Evolutionary conservation across 2,797 vertebrate species (phyloP).

Genomic region (Loriculus beryllinus): DNA sequence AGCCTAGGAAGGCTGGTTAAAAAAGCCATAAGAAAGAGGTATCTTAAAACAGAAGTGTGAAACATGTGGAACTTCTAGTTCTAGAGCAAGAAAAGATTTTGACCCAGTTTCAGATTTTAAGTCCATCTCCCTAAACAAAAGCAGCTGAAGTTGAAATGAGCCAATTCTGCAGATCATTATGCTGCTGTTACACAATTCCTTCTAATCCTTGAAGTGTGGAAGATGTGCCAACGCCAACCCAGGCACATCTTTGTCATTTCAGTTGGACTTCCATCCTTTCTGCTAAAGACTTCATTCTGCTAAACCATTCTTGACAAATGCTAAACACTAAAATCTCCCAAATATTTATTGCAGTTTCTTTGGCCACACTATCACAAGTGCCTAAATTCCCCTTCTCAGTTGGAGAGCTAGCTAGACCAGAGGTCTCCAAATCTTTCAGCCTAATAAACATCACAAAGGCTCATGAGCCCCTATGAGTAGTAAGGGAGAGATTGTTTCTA

Average conservation of each 20-base stretch:
- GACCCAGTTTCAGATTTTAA: constrained; percentile 58
- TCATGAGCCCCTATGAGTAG: constrained; percentile 32
- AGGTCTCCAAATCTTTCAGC: constrained; percentile 56
- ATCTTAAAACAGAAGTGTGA: background rate
- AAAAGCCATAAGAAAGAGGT: background rate
- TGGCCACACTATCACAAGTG: constrained; percentile 46
- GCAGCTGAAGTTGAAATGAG: constrained; percentile 64
- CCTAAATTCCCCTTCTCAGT: constrained; percentile 46
- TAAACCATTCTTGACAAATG: constrained; percentile 35
- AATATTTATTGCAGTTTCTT: constrained; percentile 59
- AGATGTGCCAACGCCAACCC: constrained; percentile 56
- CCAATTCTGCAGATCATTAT: constrained; percentile 62
- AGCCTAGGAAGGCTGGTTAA: background rate
- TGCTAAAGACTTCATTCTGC: constrained; percentile 37
- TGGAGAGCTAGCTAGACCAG: constrained; percentile 60
- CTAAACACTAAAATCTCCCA: constrained; percentile 53
- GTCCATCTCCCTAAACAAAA: constrained; percentile 61
- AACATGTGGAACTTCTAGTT: background rate
- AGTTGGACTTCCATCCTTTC: constrained; percentile 41
- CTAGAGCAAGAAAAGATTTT: constrained; percentile 42
- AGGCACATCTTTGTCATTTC: constrained; percentile 61
- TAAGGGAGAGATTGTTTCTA: constrained; percentile 36
- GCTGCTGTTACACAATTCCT: constrained; percentile 63
- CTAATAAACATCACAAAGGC: constrained; percentile 58
- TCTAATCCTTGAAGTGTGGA: constrained; percentile 58